These are phyloP conservation scores for Cataglyphis rosenhaueri DNA, from an alignment of 2,888 invertebrate species.

Conservation along the genomic window DNA sequence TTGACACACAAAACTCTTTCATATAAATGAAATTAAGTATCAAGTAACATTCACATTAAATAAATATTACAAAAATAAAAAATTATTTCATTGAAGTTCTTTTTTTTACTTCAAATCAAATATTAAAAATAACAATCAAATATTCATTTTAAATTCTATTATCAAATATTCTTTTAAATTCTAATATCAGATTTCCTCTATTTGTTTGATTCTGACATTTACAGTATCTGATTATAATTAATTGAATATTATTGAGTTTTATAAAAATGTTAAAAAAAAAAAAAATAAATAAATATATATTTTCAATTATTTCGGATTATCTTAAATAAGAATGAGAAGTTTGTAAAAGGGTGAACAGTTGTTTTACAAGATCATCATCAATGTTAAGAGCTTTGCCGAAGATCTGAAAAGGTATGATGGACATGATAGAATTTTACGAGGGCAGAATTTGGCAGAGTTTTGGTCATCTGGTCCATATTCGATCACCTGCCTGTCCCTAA, in stretches of 20 bases:
- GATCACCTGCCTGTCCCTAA: slow-evolving; percentile 79
- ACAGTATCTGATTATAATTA: not conserved
- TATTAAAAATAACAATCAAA: not conserved
- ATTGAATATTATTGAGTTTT: not conserved
- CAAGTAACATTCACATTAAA: slow-evolving; percentile 5
- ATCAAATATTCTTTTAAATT: not conserved
- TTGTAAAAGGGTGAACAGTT: not conserved
- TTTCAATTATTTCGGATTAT: not conserved
- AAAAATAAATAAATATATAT: not conserved
- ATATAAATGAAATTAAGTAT: not conserved
- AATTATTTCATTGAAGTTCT: not conserved
- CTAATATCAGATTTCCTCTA: too few species aligned
- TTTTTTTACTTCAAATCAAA: not conserved
- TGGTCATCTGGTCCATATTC: slow-evolving; percentile 77
- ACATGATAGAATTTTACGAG: slow-evolving; percentile 41
- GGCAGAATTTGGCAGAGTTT: slow-evolving; percentile 59
- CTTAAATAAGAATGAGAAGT: not conserved
- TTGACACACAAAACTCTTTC: not conserved
- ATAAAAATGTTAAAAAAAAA: not conserved
- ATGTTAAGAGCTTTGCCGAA: slow-evolving; percentile 4
- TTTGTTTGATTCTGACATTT: not conserved
- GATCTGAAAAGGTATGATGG: not conserved
- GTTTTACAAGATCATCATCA: slow-evolving; percentile 13
- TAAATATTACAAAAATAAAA: slow-evolving; percentile 7
- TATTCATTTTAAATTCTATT: not conserved